A percentile compares a stretch with the other conserved stretches of the same genome.
Evolutionary conservation across 2,797 vertebrate species (phyloP).

Genomic region (Diplodus sargus): DNA sequence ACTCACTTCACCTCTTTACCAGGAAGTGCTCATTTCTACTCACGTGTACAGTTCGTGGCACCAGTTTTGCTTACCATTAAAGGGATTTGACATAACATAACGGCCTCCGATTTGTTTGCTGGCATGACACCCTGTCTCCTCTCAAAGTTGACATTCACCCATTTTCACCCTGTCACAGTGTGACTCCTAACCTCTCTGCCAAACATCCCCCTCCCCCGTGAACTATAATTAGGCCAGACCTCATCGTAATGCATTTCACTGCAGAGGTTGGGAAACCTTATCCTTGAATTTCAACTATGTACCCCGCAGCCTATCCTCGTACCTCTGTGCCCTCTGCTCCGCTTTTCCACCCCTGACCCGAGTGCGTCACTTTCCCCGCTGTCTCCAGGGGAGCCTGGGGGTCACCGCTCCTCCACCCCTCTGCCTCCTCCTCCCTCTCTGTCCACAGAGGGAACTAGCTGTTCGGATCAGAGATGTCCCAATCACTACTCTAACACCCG

Average conservation of each 20-base stretch:
- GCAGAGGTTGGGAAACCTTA: constrained; percentile 85
- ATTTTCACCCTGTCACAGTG: constrained; percentile 58
- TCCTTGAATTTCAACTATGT: constrained; percentile 83
- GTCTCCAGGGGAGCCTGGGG: constrained; percentile 38
- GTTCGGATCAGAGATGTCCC: constrained; percentile 29
- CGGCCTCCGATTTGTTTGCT: constrained; percentile 47
- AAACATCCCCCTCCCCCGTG: constrained; percentile 44
- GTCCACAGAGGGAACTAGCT: constrained; percentile 3
- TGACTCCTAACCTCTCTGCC: constrained; percentile 62
- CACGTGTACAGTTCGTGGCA: constrained; percentile 43
- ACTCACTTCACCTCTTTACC: neutral
- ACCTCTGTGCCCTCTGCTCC: constrained; percentile 48
- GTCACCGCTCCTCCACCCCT: constrained; percentile 6
- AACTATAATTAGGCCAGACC: constrained; percentile 83
- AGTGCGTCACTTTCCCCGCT: constrained; percentile 51
- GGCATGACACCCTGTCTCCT: constrained; percentile 37
- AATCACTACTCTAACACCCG: constrained; percentile 22
- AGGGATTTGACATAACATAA: constrained; percentile 66
- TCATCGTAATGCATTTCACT: constrained; percentile 78
- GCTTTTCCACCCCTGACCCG: constrained; percentile 61
- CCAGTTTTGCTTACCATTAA: constrained; percentile 72
- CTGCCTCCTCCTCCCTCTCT: neutral
- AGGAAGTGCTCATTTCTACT: constrained; percentile 35
- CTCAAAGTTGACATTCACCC: constrained; percentile 63
- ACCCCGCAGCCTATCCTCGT: constrained; percentile 55